Evolutionary conservation across 2,113 vertebrate species (phyloP).

Genomic region (Aleadryas rufinucha): DNA sequence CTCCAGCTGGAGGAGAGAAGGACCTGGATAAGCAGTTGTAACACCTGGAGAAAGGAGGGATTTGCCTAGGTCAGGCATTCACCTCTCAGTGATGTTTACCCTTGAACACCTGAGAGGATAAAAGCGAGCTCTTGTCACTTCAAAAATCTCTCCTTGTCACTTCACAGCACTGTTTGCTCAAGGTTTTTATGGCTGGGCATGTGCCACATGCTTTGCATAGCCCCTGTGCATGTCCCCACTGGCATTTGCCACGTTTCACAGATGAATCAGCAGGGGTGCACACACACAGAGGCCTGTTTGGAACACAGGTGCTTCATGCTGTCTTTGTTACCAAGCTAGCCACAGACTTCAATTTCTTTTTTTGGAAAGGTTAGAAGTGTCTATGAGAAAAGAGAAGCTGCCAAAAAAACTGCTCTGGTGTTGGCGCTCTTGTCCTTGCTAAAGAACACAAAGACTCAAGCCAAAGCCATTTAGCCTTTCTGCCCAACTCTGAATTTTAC

Average conservation of each 20-base stretch:
- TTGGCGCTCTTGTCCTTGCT: not conserved
- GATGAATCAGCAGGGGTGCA: not conserved
- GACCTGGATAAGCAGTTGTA: not conserved
- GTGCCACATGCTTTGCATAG: not conserved
- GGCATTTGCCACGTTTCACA: not conserved
- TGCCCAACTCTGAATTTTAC: not conserved
- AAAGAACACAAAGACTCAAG: not conserved
- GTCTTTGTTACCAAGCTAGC: not conserved
- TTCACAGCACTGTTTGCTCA: not conserved
- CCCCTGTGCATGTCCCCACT: not conserved
- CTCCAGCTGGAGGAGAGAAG: not conserved
- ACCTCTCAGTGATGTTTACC: not conserved
- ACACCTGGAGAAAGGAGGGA: not conserved
- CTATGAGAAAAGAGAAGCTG: not conserved
- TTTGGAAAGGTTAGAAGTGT: not conserved
- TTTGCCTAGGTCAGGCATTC: not conserved
- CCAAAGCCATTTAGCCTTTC: constrained; percentile 3
- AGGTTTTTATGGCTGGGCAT: not conserved
- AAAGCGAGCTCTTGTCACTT: not conserved
- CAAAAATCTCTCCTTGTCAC: not conserved
- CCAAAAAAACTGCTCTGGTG: not conserved
- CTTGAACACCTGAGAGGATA: not conserved
- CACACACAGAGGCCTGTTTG: not conserved
- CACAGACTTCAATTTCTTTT: not conserved
- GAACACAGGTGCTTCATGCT: not conserved